Base-by-base conservation (phyloP, 2,888 invertebrate species). In the Patella pellucida region DNA sequence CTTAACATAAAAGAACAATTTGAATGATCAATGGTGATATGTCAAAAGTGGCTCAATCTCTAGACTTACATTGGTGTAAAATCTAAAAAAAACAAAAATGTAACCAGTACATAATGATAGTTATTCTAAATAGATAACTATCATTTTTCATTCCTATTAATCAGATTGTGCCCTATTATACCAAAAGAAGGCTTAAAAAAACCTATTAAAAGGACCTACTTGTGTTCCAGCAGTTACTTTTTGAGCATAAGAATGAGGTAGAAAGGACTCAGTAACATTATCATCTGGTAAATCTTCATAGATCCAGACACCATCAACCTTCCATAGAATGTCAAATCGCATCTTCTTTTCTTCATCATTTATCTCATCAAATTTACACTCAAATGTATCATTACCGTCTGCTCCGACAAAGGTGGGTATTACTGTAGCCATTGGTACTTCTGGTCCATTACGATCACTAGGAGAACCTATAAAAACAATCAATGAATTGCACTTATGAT, bases 301-400 rank as follows among this genome's bases (percentile, higher is more conserved):
- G 12, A 81, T 75, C 75, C 79, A 80, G 52, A 71, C 31, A 11
- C 80, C 82, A 70, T 84, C 75, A 16, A 83, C 79, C 19, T 72
- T 75, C 85, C 85, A 85, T 16, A 85, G 68, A 12, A 83, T 79
- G 68, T 79, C 71, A 27, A 80, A 79, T 14, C 70, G 56, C 5
- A 83, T 52, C 9, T 19, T 50, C 14, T 31, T 62, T n/a, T 54
- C 69, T 3, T 68, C 51, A 51, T 31, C 27, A 3, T 16, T n/a
- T 1, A 77, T 67, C 1, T 71, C 16, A 11, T 76, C 50, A 74
- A 79, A 81, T 1, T 74, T 52, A 73, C 83, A 83, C 52, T 52
- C 77, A 67, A 82, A 82, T 1, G 56, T 78, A 70, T 85, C 84
- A 23, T 62, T 14, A 67, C 81, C 74, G 27, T 78, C 79, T 15